A percentile compares a stretch with the other conserved stretches of the same genome.
These are phyloP conservation scores for Aleiodes sp. DNA, from an alignment of 1,140 invertebrate genomes.

Conservation along the genomic window DNA sequence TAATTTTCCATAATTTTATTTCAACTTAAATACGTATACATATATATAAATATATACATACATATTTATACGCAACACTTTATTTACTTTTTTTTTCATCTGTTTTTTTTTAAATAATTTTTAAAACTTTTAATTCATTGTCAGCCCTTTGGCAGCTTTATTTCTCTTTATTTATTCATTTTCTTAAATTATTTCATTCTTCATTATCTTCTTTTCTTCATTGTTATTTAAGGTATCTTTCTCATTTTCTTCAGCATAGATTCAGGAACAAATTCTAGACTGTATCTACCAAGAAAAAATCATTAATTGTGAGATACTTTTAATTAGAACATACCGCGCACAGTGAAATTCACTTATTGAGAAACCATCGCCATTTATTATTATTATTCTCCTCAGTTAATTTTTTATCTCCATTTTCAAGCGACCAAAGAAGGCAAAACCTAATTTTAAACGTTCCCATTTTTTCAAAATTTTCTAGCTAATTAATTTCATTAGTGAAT, in stretches of 20 bases:
- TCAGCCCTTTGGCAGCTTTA: slow-evolving; percentile 57
- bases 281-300: slow-evolving; percentile 41
- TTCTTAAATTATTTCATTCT: neutral
- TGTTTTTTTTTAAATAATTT: slow-evolving; percentile 24
- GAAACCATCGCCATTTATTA: slow-evolving; percentile 30
- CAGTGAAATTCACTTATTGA: slow-evolving; percentile 53
- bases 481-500: no score
- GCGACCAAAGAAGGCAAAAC: no score
- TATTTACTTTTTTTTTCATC: slow-evolving; percentile 20
- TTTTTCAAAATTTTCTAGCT: no score
- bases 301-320: slow-evolving; percentile 25
- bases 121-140: slow-evolving; percentile 39
- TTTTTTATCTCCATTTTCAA: neutral
- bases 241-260: slow-evolving; percentile 31
- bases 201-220: neutral
- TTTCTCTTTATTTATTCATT: slow-evolving; percentile 19
- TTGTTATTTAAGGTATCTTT: neutral
- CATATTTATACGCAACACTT: slow-evolving; percentile 29
- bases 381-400: neutral
- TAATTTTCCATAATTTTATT: slow-evolving; percentile 37
- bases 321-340: slow-evolving; percentile 42
- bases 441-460: no score
- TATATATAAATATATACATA: slow-evolving; percentile 44
- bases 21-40: slow-evolving; percentile 37
- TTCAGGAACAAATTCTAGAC: slow-evolving; percentile 50